Percentiles rank a stretch among this genome's conserved stretches.
These are phyloP conservation scores for Turdus rufiventris DNA, from an alignment of 2,113 vertebrate species.

Conservation along the genomic window DNA sequence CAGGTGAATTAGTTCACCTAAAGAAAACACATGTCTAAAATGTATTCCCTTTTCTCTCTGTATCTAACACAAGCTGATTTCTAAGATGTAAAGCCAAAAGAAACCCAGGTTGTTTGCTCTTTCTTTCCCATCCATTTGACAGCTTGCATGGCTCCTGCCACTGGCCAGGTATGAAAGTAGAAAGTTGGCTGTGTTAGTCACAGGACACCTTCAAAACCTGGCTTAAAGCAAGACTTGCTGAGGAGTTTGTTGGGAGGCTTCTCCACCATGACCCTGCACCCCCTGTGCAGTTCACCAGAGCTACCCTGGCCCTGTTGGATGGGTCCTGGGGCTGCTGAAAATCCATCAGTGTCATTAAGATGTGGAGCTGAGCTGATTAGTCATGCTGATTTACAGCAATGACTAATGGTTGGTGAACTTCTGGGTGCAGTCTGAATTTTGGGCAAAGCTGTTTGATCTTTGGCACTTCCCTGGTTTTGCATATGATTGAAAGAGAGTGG, in stretches of 20 bases:
- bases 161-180: neutral
- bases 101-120: neutral
- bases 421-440: neutral
- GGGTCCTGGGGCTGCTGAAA: neutral
- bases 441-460: neutral
- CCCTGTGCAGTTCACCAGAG: neutral
- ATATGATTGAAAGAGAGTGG: neutral
- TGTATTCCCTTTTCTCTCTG: neutral
- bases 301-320: neutral
- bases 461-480: neutral
- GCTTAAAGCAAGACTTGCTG: neutral
- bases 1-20: neutral
- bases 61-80: neutral
- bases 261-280: neutral
- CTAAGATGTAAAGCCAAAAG: neutral
- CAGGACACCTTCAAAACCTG: neutral
- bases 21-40: neutral
- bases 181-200: neutral
- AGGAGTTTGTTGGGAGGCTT: neutral
- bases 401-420: neutral
- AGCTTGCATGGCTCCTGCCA: neutral
- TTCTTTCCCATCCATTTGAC: neutral
- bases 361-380: neutral
- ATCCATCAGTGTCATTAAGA: neutral
- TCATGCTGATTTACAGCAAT: neutral